Evolutionary conservation across 2,797 vertebrate genomes (phyloP), one percentile per base, ranked within the genome.

Genomic region (Takifugu rubripes): DNA sequence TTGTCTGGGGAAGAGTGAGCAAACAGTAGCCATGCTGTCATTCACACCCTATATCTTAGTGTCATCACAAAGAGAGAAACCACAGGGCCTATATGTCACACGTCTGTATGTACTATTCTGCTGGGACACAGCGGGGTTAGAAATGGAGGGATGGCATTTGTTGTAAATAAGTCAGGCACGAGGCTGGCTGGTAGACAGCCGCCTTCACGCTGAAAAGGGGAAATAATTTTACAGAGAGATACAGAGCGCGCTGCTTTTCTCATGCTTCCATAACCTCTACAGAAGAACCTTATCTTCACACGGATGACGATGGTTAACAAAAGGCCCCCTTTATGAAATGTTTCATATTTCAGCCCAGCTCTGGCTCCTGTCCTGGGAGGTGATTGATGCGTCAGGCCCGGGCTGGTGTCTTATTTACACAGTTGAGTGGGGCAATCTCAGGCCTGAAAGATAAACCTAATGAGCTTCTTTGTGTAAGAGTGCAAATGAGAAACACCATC

Each of bases 41-140:
- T 93, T 94, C 95, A 95, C 90, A 92, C 90, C 90, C 92, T 94
- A 93, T 97, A 97, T 97, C 96, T 96, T 93, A 92, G 94, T 97
- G 96, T 98, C 95, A 98, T 98, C 96, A 82, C 90, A 80, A 82
- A 89, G 90, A 90, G 89, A 90, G 91, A 88, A 89, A 91, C 90
- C 91, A 94, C 91, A 93, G 92, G 12, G 92, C 93, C 93, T 95
- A 95, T 95, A 95, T 96, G 95, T 96, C 96, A 96, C 95, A 92
- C 91, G 93, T 93, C 94, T 82, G 93, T 93, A 90, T 91, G 92
- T 92, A 89, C 92, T 89, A 90, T 92, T 90, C 95, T 92, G 92
- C 72, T 78, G 93, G 93, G 94, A 88, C 90, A 92, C 88, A 92
- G 90, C 75, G 92, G 56, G 76, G 88, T n/a, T n/a, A 7, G 17